Base-by-base conservation (phyloP, 2,888 invertebrate species). In the Parnassius smintheus region DNA sequence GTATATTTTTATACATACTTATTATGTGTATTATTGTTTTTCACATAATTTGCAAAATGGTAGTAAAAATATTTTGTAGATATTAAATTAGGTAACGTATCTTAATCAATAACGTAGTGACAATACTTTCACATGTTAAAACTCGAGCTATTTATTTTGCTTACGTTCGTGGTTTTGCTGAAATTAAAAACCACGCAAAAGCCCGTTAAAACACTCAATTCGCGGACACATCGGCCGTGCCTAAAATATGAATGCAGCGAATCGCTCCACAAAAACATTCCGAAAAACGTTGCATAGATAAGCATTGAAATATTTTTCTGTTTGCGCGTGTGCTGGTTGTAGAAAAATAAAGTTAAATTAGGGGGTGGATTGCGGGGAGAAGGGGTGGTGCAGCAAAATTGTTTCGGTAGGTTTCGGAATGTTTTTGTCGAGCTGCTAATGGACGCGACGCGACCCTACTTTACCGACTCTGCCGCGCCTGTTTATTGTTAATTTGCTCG, bases 401-500 rank as follows among this genome's bases (percentile, higher is more conserved):
- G 84, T 85, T 85, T 72, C 78, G 73, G 78, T 76, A 83, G 73
- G 81, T 81, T 76, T 72, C 72, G 74, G 77, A 74, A 75, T 75
- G 78, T 82, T 81, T 80, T 80, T 74, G 76, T 64, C 73, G 69
- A 74, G 72, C 74, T 70, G 73, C 76, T 87, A 87, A 85, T 86
- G 85, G 85, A 82, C 77, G 77, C 77, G 79, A 78, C 53, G 57
- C 57, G 48, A 79, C 80, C 81, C 81, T 82, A 81, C 83, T 83
- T 1, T 80, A 77, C 78, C 76, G 77, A 74, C 75, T 76, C 76
- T 78, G 78, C 76, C 73, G 74, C 76, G 74, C 76, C 82, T 85
- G 84, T 83, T 86, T 83, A 80, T 80, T 85, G 86, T 86, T 88
- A 86, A 86, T 88, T 18, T 88, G 85, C 84, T 82, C 83, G 85